These are phyloP conservation scores for Ailuropoda melanoleuca DNA, from an alignment of 2,113 vertebrate species.

Conservation along the genomic window DNA sequence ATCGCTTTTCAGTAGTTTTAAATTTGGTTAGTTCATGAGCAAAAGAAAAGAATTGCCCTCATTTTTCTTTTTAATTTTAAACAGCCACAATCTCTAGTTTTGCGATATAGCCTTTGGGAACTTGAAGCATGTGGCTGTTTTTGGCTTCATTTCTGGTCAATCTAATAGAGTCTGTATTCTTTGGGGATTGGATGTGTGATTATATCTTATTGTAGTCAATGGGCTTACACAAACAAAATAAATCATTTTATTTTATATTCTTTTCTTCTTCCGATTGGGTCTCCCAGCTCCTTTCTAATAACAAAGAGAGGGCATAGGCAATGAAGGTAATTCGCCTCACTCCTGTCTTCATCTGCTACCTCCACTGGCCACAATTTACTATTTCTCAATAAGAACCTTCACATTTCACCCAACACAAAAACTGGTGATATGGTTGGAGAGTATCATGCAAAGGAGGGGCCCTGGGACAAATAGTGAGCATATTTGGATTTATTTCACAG, in stretches of 20 bases:
- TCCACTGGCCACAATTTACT: neutral
- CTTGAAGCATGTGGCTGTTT: neutral
- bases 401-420: neutral
- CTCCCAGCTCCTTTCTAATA: neutral
- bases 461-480: neutral
- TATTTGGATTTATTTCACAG: neutral
- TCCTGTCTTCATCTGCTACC: neutral
- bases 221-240: neutral
- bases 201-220: neutral
- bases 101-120: neutral
- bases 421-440: neutral
- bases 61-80: slow-evolving; percentile 27
- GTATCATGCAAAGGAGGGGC: neutral
- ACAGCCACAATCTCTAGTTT: neutral
- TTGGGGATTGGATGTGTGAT: neutral
- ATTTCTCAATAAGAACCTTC: neutral
- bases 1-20: slow-evolving; percentile 74
- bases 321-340: neutral
- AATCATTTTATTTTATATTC: slow-evolving; percentile 8
- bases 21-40: slow-evolving; percentile 73
- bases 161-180: neutral
- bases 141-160: neutral
- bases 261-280: neutral
- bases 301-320: neutral
- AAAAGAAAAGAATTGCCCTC: slow-evolving; percentile 57